Conservation (phyloP, 2,113 vertebrate species). For the Pungitius pungitius region DNA sequence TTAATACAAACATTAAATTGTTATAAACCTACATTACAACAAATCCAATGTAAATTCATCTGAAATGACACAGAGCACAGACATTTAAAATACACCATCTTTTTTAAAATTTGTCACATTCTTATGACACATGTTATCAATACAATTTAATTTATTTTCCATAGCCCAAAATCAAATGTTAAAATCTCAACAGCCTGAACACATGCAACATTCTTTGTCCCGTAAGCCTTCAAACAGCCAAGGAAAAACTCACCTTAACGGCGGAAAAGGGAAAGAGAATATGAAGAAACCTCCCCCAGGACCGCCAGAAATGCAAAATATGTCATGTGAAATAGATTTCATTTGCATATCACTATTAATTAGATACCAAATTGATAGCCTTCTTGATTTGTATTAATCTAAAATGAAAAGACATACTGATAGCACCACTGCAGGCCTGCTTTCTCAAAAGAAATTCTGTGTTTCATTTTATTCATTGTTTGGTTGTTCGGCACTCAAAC, state of each 20-base stretch:
- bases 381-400: neutral
- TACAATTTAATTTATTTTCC: neutral
- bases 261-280: too few relatives aligned
- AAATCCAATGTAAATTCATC: neutral
- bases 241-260: too few relatives aligned
- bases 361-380: neutral
- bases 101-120: neutral
- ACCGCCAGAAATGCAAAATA: too few relatives aligned
- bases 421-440: neutral
- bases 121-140: neutral
- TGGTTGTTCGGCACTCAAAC: conserved; percentile 43
- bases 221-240: too few relatives aligned
- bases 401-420: conserved; percentile 3
- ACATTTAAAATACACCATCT: neutral
- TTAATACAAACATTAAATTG: neutral
- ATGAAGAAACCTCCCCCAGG: too few relatives aligned
- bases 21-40: neutral
- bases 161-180: too few relatives aligned
- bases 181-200: too few relatives aligned
- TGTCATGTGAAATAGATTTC: too few relatives aligned
- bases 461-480: conserved; percentile 33
- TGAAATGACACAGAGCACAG: neutral
- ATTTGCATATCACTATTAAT: neutral
- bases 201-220: too few relatives aligned
- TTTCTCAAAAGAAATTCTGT: conserved; percentile 5